Evolutionary conservation across 2,113 vertebrate species (phyloP).

Genomic region (Psammodynastes pulverulentus): DNA sequence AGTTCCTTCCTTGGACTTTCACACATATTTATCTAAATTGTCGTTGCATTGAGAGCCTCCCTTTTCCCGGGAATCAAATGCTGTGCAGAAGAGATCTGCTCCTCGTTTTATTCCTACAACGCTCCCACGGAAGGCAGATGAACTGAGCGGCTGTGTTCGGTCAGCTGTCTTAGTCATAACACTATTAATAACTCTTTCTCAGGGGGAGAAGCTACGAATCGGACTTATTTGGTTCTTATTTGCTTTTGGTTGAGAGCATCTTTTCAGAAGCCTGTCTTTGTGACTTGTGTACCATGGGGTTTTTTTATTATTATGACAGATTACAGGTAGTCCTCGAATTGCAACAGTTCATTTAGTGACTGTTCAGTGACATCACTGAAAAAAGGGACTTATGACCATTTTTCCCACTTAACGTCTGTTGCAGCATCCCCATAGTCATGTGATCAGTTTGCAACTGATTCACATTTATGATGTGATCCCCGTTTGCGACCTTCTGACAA

Average conservation of each 20-base stretch:
- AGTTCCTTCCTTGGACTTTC: neutral
- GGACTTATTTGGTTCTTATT: neutral
- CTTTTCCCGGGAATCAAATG: neutral
- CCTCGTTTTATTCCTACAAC: neutral
- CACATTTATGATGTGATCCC: neutral
- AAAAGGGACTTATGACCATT: neutral
- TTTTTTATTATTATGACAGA: too few relatives aligned
- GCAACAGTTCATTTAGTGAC: neutral
- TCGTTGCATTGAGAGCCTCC: neutral
- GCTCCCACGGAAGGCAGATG: neutral
- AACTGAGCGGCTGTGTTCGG: neutral
- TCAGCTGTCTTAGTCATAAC: neutral
- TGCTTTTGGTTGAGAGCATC: neutral
- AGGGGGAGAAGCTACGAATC: neutral
- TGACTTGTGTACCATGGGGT: neutral
- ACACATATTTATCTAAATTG: neutral
- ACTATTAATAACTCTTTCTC: neutral
- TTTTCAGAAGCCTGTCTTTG: neutral
- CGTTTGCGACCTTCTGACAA: neutral
- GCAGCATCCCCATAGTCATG: neutral
- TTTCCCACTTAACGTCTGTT: neutral
- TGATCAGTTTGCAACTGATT: neutral
- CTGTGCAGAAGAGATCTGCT: neutral
- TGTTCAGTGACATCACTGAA: neutral
- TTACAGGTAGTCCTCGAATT: neutral